Evolutionary conservation across 1,140 invertebrate genomes (phyloP).

Genomic region (Acyrthosiphon pisum): DNA sequence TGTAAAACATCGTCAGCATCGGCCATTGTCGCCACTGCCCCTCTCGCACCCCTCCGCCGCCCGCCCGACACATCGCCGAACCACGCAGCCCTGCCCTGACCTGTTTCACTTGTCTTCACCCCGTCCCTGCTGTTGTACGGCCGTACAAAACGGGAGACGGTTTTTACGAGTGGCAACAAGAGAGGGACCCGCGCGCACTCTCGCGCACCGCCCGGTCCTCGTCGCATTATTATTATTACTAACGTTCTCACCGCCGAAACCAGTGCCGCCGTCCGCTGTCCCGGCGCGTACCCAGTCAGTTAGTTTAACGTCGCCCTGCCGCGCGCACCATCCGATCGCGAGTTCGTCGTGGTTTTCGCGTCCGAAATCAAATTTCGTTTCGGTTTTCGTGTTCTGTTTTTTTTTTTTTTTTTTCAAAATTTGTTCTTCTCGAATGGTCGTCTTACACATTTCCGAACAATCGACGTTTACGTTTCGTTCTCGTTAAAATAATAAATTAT

Average conservation of each 20-base stretch:
- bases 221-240: neutral
- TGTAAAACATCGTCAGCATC: conserved; percentile 31
- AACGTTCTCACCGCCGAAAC: conserved; percentile 25
- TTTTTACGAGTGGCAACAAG: conserved; percentile 31
- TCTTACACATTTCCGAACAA: neutral
- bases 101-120: conserved; percentile 42
- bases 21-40: neutral
- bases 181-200: conserved; percentile 34
- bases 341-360: neutral
- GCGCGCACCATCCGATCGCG: neutral
- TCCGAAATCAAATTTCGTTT: neutral
- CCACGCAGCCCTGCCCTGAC: neutral
- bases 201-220: neutral
- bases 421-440: neutral
- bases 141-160: conserved; percentile 40
- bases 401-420: neutral
- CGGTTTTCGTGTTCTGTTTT: neutral
- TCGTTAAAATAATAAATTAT: neutral
- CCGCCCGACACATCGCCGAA: neutral
- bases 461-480: neutral
- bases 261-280: conserved; percentile 9
- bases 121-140: neutral
- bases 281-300: conserved; percentile 21
- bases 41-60: too few species aligned
- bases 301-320: conserved; percentile 27